Base-by-base conservation (phyloP, 1,140 invertebrate species). In the Elysia chlorotica region DNA sequence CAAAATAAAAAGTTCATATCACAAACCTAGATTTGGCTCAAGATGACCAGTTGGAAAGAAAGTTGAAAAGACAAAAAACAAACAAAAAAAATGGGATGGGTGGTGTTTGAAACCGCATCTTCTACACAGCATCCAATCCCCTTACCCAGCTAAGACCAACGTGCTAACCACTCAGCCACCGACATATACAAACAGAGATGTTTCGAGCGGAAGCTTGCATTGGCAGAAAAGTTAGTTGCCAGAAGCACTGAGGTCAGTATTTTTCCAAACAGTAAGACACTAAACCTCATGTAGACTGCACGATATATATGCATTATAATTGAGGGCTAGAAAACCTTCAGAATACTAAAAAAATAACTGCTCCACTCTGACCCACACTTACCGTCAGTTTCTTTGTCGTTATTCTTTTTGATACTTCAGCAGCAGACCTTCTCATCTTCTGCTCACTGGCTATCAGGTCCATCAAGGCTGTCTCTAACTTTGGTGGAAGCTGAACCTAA, bases 331-430 rank as follows among this genome's bases (percentile, higher is more conserved):
- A 35, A 4, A 33, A 61, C 30, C 31, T 31, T 28, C 19, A 2
- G 14, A 25, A 10, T 54, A 41, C 21, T 19, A 33, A 19, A 21
- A 56, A 53, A 66, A 14, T 41, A 28, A 3, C n/a, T n/a, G 41
- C 25, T 41, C 53, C 59, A 41, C 23, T 30, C 38, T 38, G 53
- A 54, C n/a, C 59, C 41, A 31, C 57, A 67, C 78, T 54, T 77
- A 85, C 83, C 31, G 76, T 81, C 17, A 86, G 73, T 74, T 84
- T 86, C 66, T 82, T 86, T 10, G 75, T 70, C 19, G 84, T 84
- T 21, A 86, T 74, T 65, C 84, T 75, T 21, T 83, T 81, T 35
- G 81, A 83, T 0, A 83, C 73, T 56, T 80, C 80, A 67, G 78
- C 80, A 30, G 70, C 68, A 21, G 61, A 30, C 37, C 54, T 61